These are phyloP conservation scores for Prochilodus magdalenae DNA, from an alignment of 2,113 vertebrate species.

Conservation along the genomic window DNA sequence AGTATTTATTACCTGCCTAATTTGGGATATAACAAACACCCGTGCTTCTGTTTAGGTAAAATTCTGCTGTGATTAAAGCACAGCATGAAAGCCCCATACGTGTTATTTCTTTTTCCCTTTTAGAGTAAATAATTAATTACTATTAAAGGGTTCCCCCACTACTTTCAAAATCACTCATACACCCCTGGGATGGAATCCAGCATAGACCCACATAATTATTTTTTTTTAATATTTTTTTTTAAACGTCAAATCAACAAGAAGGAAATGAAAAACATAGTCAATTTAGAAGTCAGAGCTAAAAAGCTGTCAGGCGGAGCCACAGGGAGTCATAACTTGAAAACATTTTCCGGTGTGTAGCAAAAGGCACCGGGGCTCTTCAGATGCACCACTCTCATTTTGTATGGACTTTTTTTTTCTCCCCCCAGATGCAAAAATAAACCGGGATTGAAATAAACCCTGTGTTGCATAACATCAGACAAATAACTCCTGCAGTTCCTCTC, in stretches of 20 bases:
- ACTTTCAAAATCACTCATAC: too few relatives aligned
- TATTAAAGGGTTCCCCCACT: too few relatives aligned
- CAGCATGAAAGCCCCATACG: too few relatives aligned
- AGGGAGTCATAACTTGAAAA: conserved; percentile 41
- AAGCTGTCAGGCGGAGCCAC: conserved; percentile 38
- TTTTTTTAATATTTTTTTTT: not conserved
- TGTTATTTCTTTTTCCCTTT: too few relatives aligned
- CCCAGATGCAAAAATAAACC: conserved; percentile 56
- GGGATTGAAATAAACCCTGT: conserved; percentile 56
- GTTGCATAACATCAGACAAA: conserved; percentile 60
- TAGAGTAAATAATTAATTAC: too few relatives aligned
- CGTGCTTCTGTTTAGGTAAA: too few relatives aligned
- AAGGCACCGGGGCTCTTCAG: conserved; percentile 35
- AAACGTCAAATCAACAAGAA: conserved; percentile 29
- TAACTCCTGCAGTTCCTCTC: conserved; percentile 44
- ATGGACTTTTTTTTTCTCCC: conserved; percentile 44
- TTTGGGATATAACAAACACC: too few relatives aligned
- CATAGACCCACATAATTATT: not conserved
- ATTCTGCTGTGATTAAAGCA: too few relatives aligned
- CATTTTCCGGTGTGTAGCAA: conserved; percentile 41
- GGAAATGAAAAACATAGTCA: conserved; percentile 28
- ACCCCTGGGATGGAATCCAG: not conserved
- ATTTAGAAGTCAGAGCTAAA: conserved; percentile 35
- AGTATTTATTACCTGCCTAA: too few relatives aligned
- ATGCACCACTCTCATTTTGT: conserved; percentile 45